Evolutionary conservation across 2,888 invertebrate species (phyloP).

Genomic region (Colletes collaris): DNA sequence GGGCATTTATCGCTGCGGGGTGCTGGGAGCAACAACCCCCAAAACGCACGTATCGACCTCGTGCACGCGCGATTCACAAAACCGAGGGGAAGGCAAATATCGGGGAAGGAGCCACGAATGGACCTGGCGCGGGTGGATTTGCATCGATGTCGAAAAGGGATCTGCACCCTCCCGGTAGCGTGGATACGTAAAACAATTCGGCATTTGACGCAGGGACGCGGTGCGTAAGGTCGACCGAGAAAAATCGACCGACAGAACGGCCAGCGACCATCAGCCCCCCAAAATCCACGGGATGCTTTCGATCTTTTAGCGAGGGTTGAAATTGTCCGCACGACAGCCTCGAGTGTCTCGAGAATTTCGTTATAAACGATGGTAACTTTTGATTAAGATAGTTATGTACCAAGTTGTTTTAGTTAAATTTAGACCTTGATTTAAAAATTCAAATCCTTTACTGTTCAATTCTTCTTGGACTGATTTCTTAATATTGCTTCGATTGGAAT

Average conservation of each 20-base stretch:
- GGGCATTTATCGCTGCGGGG: conserved; percentile 68
- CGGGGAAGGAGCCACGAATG: conserved; percentile 43
- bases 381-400: conserved; percentile 32
- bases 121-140: conserved; percentile 59
- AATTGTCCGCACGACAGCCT: not conserved
- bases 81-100: conserved; percentile 50
- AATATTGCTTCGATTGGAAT: no score
- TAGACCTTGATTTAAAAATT: no score
- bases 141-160: conserved; percentile 61
- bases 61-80: conserved; percentile 50
- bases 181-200: conserved; percentile 55
- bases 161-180: conserved; percentile 45
- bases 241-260: conserved; percentile 39
- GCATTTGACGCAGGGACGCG: conserved; percentile 41
- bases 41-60: conserved; percentile 57
- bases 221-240: conserved; percentile 38
- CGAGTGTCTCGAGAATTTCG: conserved; percentile 40
- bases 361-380: conserved; percentile 1
- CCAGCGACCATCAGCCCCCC: conserved; percentile 6
- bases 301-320: conserved; percentile 12
- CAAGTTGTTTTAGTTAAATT: no score
- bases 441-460: no score
- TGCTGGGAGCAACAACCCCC: conserved; percentile 33
- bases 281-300: conserved; percentile 19
- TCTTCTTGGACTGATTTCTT: no score